These are phyloP conservation scores for Anguilla obscura DNA, from an alignment of 2,797 vertebrate species.

Conservation along the genomic window DNA sequence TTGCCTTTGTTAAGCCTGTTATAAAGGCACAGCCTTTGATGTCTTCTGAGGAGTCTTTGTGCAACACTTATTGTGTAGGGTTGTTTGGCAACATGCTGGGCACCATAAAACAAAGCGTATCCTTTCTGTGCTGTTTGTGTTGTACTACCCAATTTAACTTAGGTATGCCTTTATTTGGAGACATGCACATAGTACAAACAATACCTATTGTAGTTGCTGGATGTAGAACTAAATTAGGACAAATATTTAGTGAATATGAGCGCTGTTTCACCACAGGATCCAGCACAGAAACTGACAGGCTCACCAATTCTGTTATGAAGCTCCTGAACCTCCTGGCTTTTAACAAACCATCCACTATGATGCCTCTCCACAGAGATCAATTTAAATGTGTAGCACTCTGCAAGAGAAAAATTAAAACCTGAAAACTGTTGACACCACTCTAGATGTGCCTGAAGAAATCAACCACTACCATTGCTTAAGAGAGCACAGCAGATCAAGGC, in stretches of 20 bases:
- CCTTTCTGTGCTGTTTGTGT: neutral
- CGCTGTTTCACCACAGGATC: too few species aligned
- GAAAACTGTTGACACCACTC: neutral
- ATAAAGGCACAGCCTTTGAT: neutral
- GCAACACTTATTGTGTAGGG: neutral
- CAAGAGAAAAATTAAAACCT: neutral
- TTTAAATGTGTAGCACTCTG: neutral
- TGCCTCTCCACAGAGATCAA: neutral
- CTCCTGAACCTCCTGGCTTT: neutral
- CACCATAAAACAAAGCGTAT: neutral
- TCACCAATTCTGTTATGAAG: too few species aligned
- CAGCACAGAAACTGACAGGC: too few species aligned
- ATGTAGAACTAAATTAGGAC: neutral
- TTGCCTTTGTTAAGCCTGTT: neutral
- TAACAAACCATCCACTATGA: neutral
- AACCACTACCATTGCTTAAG: neutral
- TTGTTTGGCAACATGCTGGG: neutral
- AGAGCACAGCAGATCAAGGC: neutral
- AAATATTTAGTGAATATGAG: too few species aligned
- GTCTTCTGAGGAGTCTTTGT: neutral
- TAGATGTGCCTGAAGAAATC: neutral
- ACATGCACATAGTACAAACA: neutral
- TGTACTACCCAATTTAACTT: neutral
- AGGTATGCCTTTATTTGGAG: neutral
- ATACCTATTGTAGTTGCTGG: neutral